Conservation (phyloP, 2,797 vertebrate genomes). For the Chloroceryle amazona region DNA sequence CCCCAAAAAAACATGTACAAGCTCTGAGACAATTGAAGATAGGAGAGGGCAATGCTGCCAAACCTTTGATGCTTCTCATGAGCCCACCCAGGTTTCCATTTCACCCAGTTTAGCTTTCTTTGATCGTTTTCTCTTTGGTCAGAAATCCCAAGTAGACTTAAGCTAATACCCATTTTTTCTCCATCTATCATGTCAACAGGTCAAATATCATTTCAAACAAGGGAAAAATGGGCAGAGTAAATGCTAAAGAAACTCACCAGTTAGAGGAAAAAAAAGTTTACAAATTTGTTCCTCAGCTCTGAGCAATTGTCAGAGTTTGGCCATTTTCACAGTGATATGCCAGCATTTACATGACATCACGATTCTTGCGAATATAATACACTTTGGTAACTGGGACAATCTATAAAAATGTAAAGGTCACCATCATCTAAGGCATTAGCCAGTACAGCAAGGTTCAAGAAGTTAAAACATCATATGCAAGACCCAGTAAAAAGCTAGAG, state of each 20-base stretch:
- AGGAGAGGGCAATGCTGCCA: background rate
- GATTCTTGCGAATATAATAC: background rate
- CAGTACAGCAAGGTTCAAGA: background rate
- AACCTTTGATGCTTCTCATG: background rate
- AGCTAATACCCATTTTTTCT: background rate
- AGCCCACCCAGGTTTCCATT: background rate
- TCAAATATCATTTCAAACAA: background rate
- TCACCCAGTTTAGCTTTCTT: fast-evolving
- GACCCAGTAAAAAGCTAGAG: background rate
- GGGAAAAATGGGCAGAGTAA: background rate
- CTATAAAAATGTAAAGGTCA: fast-evolving
- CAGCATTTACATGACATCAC: background rate
- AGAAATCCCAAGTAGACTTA: background rate
- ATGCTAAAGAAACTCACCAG: background rate
- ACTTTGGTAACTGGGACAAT: background rate
- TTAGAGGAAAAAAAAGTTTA: background rate
- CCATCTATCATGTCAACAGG: background rate
- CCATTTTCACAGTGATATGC: background rate
- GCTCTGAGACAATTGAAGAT: background rate
- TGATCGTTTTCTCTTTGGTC: background rate
- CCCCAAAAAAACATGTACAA: background rate
- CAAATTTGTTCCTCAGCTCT: background rate
- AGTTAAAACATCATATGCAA: background rate
- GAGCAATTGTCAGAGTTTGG: background rate
- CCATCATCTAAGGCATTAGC: background rate